Evolutionary conservation across 2,797 vertebrate genomes (phyloP).

Genomic region (Thalassophryne amazonica): DNA sequence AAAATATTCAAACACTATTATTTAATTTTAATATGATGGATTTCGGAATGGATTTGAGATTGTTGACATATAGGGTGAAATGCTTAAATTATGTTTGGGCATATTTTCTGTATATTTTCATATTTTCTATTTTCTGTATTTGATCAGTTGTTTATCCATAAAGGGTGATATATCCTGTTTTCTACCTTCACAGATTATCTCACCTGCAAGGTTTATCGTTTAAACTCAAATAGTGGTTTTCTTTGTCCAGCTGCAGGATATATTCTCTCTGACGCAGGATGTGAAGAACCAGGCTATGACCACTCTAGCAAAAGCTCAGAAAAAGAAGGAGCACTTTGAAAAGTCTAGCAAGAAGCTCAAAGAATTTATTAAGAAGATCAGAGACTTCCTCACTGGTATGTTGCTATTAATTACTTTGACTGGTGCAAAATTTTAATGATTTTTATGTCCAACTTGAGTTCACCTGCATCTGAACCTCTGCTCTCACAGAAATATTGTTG

Average conservation of each 20-base stretch:
- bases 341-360: conserved; percentile 79
- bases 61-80: too few relatives aligned
- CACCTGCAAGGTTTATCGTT: neutral
- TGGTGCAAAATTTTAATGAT: neutral
- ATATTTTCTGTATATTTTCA: too few relatives aligned
- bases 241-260: conserved; percentile 77
- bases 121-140: too few relatives aligned
- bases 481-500: neutral
- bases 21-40: neutral
- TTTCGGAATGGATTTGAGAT: too few relatives aligned
- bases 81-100: too few relatives aligned
- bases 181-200: neutral
- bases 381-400: conserved; percentile 85
- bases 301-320: conserved; percentile 73
- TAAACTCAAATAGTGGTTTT: neutral
- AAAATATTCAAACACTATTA: too few relatives aligned
- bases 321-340: conserved; percentile 73
- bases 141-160: too few relatives aligned
- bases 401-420: neutral
- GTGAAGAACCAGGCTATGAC: conserved; percentile 75
- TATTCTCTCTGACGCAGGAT: conserved; percentile 74
- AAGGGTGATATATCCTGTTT: neutral
- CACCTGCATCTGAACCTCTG: neutral
- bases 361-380: conserved; percentile 84
- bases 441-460: neutral